Percentiles rank a stretch among this genome's conserved stretches.
phyloP scores from a whole-genome alignment of 2,113 vertebrate genomes.

The Pseudopipra pipra region DNA sequence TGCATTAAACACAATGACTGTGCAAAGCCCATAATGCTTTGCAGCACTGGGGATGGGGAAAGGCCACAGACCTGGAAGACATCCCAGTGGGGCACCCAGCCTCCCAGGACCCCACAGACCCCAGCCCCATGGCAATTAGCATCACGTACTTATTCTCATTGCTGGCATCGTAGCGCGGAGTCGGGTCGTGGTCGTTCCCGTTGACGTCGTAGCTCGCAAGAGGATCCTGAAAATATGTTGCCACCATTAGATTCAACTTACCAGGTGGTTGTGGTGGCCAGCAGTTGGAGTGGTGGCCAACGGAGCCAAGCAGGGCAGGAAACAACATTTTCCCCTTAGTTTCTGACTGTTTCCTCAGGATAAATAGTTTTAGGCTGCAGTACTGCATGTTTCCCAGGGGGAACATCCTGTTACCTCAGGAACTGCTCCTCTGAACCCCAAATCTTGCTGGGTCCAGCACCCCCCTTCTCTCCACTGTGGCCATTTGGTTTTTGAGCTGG shows the following conservation, averaged over 20 bases:
- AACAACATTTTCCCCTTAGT: neutral
- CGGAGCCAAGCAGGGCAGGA: neutral
- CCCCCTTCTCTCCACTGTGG: rapidly evolving
- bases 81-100: neutral
- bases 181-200: slow-evolving; percentile 88
- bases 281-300: neutral
- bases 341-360: neutral
- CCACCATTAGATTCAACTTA: neutral
- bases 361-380: neutral
- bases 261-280: neutral
- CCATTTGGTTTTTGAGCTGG: neutral
- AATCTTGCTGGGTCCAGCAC: neutral
- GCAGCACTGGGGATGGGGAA: neutral
- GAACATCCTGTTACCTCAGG: neutral
- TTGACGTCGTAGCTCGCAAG: slow-evolving; percentile 93
- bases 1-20: neutral
- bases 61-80: neutral
- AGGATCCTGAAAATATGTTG: slow-evolving; percentile 78
- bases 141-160: slow-evolving; percentile 87
- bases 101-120: neutral
- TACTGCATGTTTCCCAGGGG: neutral
- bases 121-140: neutral
- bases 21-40: neutral
- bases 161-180: slow-evolving; percentile 86
- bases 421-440: neutral